phyloP scores from a whole-genome alignment of 2,888 invertebrate species.

The Clepsis dumicolana region DNA sequence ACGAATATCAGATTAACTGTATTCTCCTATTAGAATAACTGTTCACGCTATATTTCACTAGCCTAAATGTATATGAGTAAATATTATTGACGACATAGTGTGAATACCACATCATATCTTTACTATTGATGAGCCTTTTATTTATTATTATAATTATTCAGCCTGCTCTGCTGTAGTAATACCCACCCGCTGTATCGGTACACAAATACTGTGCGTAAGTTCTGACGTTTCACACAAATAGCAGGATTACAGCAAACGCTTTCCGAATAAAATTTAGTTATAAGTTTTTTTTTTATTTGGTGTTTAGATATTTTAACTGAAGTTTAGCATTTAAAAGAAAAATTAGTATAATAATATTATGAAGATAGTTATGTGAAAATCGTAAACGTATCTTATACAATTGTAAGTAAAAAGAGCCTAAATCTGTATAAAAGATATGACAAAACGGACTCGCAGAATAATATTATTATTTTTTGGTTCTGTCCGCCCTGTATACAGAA shows the following conservation, averaged over 20 bases:
- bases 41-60: not conserved
- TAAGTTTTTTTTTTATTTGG: constrained; percentile 26
- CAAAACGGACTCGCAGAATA: not conserved
- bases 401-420: constrained; percentile 11
- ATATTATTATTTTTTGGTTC: constrained; percentile 4
- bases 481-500: constrained; percentile 4
- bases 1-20: constrained; percentile 7
- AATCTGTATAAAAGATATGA: constrained; percentile 3
- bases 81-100: constrained; percentile 24
- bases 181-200: not conserved
- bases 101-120: constrained; percentile 11
- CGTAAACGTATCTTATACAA: constrained; percentile 28
- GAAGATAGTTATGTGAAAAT: constrained; percentile 28
- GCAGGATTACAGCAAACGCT: constrained; percentile 2
- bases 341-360: constrained; percentile 32
- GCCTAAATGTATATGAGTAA: constrained; percentile 22
- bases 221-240: constrained; percentile 6
- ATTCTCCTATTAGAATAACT: constrained; percentile 32
- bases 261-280: constrained; percentile 22
- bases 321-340: constrained; percentile 28
- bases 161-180: not conserved
- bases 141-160: not conserved
- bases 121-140: not conserved
- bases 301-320: constrained; percentile 9
- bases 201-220: constrained; percentile 12